Evolutionary conservation across 2,888 invertebrate species (phyloP).

Genomic region (Nymphalis urticae): DNA sequence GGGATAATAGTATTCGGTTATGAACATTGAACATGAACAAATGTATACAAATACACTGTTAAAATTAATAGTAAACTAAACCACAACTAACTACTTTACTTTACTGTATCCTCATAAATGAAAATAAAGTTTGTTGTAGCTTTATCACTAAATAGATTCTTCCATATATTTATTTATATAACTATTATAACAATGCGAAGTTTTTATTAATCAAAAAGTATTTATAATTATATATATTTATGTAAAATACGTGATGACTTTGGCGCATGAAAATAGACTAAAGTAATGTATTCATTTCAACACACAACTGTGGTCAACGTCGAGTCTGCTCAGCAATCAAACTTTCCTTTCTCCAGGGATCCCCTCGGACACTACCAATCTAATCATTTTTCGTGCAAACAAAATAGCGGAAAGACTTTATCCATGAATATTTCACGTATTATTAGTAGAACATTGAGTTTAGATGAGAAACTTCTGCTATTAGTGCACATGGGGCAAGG

Average conservation of each 20-base stretch:
- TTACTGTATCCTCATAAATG: background rate
- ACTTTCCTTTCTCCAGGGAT: slow-evolving; percentile 67
- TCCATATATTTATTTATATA: too few relatives aligned
- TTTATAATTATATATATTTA: slow-evolving; percentile 19
- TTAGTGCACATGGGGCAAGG: slow-evolving; percentile 54
- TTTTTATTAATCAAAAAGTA: background rate
- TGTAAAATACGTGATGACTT: slow-evolving; percentile 28
- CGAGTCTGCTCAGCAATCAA: slow-evolving; percentile 73
- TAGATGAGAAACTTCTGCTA: slow-evolving; percentile 60
- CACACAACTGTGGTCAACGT: slow-evolving; percentile 70
- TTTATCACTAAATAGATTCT: too few relatives aligned
- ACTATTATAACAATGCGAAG: background rate
- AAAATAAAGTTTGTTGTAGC: background rate
- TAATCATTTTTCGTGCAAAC: slow-evolving; percentile 76
- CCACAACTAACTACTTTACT: background rate
- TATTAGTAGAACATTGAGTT: slow-evolving; percentile 73
- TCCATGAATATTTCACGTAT: slow-evolving; percentile 74
- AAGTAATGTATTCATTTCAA: slow-evolving; percentile 71
- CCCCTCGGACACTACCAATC: slow-evolving; percentile 62
- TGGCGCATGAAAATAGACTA: slow-evolving; percentile 41
- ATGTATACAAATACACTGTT: slow-evolving; percentile 6
- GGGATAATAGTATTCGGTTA: slow-evolving; percentile 12
- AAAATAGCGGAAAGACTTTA: slow-evolving; percentile 63
- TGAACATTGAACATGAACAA: slow-evolving; percentile 20
- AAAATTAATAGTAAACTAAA: background rate